phyloP scores from a whole-genome alignment of 1,140 invertebrate species.

The Drosophila hydei region DNA sequence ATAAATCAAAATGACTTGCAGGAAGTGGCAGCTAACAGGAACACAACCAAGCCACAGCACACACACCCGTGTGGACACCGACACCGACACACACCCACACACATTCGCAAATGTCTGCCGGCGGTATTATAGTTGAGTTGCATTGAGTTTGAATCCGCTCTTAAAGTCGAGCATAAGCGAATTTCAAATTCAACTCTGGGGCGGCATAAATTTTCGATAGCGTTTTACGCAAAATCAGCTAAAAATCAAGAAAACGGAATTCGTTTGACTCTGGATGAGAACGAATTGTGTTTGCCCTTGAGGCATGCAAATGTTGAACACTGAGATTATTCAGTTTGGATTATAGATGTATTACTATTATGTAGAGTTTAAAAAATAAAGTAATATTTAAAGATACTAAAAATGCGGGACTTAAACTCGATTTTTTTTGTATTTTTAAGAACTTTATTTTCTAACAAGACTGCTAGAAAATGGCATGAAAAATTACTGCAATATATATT shows the following conservation, averaged over 20 bases:
- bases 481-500: no score
- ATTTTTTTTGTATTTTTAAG: no score
- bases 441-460: no score
- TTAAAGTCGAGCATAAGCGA: constrained; percentile 46
- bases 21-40: constrained; percentile 52
- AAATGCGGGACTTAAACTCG: no score
- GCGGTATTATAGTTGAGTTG: constrained; percentile 39
- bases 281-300: constrained; percentile 22
- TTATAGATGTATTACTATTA: no score
- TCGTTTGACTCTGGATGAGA: background rate
- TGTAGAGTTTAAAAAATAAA: no score
- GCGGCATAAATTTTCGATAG: constrained; percentile 70
- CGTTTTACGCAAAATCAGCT: constrained; percentile 74
- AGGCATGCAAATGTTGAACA: background rate
- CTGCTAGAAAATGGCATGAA: no score
- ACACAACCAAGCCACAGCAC: constrained; percentile 33
- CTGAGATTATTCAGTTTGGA: background rate
- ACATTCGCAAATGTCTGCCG: constrained; percentile 25
- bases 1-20: constrained; percentile 83
- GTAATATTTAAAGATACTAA: no score
- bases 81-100: background rate
- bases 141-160: constrained; percentile 31
- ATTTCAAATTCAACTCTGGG: constrained; percentile 72
- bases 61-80: background rate
- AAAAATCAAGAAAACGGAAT: constrained; percentile 43